These are phyloP conservation scores for Hydractinia symbiolongicarpus DNA, from an alignment of 30 jellyfish, hydroid and myxozoan species.

Conservation along the genomic window DNA sequence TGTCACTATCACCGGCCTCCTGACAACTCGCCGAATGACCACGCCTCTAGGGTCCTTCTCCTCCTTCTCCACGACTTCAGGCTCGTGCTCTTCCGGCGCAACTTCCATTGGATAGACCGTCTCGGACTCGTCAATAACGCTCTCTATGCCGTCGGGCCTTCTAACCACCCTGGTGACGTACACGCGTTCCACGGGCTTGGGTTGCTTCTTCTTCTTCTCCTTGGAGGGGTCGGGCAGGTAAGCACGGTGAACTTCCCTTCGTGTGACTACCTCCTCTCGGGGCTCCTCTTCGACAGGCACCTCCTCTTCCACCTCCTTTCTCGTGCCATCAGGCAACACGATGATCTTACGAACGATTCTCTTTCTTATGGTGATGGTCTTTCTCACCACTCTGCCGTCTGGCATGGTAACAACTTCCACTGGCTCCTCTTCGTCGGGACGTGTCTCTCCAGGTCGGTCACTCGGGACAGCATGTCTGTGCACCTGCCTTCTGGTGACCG, in stretches of 20 bases:
- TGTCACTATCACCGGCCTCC: slow-evolving; percentile 47
- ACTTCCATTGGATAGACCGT: slow-evolving; percentile 56
- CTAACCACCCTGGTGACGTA: slow-evolving; percentile 60
- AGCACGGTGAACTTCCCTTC: slow-evolving; percentile 1
- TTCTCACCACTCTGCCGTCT: slow-evolving; percentile 45
- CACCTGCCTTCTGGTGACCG: neutral
- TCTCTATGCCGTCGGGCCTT: slow-evolving; percentile 66
- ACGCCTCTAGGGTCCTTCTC: slow-evolving; percentile 24
- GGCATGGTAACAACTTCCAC: slow-evolving; percentile 27
- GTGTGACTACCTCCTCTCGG: neutral
- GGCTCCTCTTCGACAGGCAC: slow-evolving; percentile 46
- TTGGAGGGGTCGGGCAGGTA: neutral
- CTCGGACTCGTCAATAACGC: slow-evolving; percentile 62
- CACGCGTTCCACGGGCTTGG: slow-evolving; percentile 68
- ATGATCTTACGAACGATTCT: slow-evolving; percentile 64
- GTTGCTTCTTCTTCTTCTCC: slow-evolving; percentile 22
- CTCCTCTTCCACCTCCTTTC: slow-evolving; percentile 71
- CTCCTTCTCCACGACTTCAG: slow-evolving; percentile 21
- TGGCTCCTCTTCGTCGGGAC: slow-evolving; percentile 37
- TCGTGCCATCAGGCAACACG: slow-evolving; percentile 69
- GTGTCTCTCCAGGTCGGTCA: neutral
- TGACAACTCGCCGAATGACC: slow-evolving; percentile 37
- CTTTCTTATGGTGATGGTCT: slow-evolving; percentile 49
- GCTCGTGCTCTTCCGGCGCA: slow-evolving; percentile 43
- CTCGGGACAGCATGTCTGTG: slow-evolving; percentile 18